phyloP scores from a whole-genome alignment of 2,113 vertebrate species.

The Rhabdornis inornatus region DNA sequence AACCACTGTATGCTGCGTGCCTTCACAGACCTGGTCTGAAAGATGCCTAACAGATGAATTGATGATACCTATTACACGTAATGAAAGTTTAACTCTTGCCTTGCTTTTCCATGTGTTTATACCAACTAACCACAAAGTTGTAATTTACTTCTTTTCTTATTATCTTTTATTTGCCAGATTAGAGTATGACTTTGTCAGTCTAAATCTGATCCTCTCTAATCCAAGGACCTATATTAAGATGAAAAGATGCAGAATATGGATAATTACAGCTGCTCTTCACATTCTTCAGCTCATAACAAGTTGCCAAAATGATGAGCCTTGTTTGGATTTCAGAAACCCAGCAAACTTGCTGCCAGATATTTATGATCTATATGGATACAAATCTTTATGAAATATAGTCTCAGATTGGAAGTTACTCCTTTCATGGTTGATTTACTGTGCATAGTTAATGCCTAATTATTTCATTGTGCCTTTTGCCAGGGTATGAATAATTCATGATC shows the following conservation, averaged over 20 bases:
- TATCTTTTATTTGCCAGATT: background rate
- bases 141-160: background rate
- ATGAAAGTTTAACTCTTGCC: background rate
- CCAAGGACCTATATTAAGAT: background rate
- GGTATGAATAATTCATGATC: slow-evolving; percentile 49
- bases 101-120: background rate
- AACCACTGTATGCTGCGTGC: background rate
- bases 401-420: background rate
- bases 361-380: background rate
- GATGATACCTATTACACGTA: background rate
- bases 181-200: background rate
- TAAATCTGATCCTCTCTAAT: background rate
- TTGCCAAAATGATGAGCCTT: background rate
- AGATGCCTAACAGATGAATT: background rate
- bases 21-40: background rate
- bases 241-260: background rate
- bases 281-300: background rate
- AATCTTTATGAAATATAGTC: slow-evolving; percentile 3
- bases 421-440: slow-evolving; percentile 17
- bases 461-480: slow-evolving; percentile 33
- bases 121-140: background rate
- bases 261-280: background rate
- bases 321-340: slow-evolving; percentile 14
- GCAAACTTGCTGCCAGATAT: slow-evolving; percentile 10
- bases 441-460: slow-evolving; percentile 30